Evolutionary conservation across 2,797 vertebrate species (phyloP).

Genomic region (Tapera naevia): DNA sequence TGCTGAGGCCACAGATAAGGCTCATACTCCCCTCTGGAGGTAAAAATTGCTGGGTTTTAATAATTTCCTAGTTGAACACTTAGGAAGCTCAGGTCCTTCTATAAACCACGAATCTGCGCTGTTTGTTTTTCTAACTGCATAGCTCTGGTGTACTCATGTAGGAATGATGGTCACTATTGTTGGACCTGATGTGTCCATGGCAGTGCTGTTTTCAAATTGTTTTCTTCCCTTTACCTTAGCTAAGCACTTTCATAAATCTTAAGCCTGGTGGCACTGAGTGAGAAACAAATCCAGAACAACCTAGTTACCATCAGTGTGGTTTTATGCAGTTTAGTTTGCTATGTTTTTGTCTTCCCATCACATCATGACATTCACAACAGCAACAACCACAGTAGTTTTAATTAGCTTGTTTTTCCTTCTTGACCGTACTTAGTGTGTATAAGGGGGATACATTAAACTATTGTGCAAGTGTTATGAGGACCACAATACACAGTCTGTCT

Average conservation of each 20-base stretch:
- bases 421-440: background rate
- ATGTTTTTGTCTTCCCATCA: background rate
- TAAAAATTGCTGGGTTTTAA: background rate
- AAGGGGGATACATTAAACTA: background rate
- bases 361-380: background rate
- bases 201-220: background rate
- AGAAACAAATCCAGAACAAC: background rate
- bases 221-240: background rate
- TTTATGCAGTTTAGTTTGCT: background rate
- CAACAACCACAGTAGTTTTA: background rate
- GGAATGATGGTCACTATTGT: background rate
- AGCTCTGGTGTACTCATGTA: background rate
- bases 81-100: background rate
- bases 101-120: background rate
- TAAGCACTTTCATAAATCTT: background rate
- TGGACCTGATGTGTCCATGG: background rate
- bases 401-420: background rate
- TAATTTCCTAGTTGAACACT: background rate
- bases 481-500: background rate
- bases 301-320: background rate
- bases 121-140: conserved; percentile 1
- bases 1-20: background rate
- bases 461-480: background rate
- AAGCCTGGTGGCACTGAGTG: background rate
- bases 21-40: conserved; percentile 2